Evolutionary conservation across 2,888 invertebrate genomes (phyloP), one percentile per base, ranked within the genome.

Genomic region (Melipona beecheii): DNA sequence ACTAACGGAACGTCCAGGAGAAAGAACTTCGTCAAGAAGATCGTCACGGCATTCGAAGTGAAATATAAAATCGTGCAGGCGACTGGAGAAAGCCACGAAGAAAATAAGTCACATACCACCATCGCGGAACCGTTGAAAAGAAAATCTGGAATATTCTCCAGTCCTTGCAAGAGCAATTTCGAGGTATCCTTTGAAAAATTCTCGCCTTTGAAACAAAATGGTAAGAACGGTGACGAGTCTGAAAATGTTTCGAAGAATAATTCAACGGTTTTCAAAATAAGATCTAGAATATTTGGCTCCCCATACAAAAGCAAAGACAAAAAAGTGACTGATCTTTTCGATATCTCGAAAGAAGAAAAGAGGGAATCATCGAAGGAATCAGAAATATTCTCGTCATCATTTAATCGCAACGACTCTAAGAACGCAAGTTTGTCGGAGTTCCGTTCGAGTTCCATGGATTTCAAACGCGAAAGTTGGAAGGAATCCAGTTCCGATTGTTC

Each of bases 31-130:
- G 93, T 93, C 0, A 92, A 90, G 81, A 91, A 86, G 58, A 90
- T 93, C n/a, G 92, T 93, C 9, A 91, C 91, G 1, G 91, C 91
- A 4, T 91, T 92, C 58, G 93, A 93, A 65, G 86, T 89, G 66
- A 92, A 91, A 65, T 91, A 90, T 74, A 91, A 88, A 31, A 2
- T 2, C 15, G 69, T 49, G 27, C 69, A 77, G 5, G 77, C 79
- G n/a, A 11, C 6, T 21, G 6, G 0, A 2, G 31, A 73, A 2
- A 13, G 21, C 1, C 21, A 24, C 24, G 64, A 80, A 0, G 9
- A 3, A 13, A 49, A 19, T 3, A 64, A 31, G 0, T 0, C 5
- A 11, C 5, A 24, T 9, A 3, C 17, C 0, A 0, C 4, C 11
- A 0, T 3, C 0, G 4, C 2, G 2, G 58, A 49, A 2, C 0